Evolutionary conservation across 2,113 vertebrate genomes (phyloP).

Genomic region (sheep (Ovis aries)): ARS-UI_Ramb_v3.0 NC_056063.1:77065501-77066000

Average conservation of each 20-base stretch:
- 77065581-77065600: background rate
- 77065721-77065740: background rate
- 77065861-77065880: background rate
- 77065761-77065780: background rate
- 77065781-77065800: background rate
- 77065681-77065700: background rate
- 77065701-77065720: background rate
- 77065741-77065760: background rate
- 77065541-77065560: background rate
- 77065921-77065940: background rate
- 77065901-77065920: background rate
- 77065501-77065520: background rate
- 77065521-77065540: background rate
- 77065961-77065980: background rate
- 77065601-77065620: background rate
- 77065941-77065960: background rate
- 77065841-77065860: background rate
- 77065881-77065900: background rate
- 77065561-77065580: background rate
- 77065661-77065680: background rate
- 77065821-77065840: background rate
- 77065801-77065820: background rate
- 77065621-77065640: background rate
- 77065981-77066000: background rate
- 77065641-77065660: background rate